phyloP scores from a whole-genome alignment of 1,140 invertebrate genomes.

The Eurosta solidaginis region DNA sequence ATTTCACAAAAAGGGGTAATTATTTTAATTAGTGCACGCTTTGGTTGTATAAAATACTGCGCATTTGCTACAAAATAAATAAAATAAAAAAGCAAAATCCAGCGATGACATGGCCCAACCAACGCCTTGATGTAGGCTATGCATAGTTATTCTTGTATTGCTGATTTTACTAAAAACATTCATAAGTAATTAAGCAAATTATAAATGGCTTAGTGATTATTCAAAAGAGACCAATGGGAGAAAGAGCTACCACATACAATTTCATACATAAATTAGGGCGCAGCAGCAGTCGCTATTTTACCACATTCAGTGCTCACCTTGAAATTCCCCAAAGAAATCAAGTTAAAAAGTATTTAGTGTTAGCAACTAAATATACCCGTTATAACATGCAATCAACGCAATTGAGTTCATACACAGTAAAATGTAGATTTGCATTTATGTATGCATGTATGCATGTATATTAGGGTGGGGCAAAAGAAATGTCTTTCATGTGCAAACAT shows the following conservation, averaged over 20 bases:
- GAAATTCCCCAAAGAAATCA: conserved; percentile 34
- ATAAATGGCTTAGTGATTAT: conserved; percentile 33
- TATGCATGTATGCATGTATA: too few species aligned
- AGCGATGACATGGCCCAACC: background rate
- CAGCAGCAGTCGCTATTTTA: background rate
- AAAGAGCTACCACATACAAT: background rate
- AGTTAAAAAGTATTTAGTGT: conserved; percentile 35
- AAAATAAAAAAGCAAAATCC: background rate
- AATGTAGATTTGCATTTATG: too few species aligned
- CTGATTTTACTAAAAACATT: conserved; percentile 37
- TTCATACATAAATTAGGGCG: background rate
- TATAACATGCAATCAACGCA: background rate
- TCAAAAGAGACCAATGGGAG: background rate
- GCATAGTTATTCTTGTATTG: background rate
- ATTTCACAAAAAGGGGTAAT: conserved; percentile 52
- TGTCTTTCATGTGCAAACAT: too few species aligned
- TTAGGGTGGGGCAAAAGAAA: too few species aligned
- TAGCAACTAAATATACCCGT: conserved; percentile 12
- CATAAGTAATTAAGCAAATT: conserved; percentile 58
- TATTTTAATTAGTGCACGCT: conserved; percentile 56
- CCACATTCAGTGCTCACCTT: background rate
- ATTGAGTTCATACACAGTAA: background rate
- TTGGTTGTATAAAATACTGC: background rate
- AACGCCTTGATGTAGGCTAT: background rate
- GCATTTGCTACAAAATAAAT: background rate